Conservation (phyloP, 2,797 vertebrate species). For the Ciconia nigra region DNA sequence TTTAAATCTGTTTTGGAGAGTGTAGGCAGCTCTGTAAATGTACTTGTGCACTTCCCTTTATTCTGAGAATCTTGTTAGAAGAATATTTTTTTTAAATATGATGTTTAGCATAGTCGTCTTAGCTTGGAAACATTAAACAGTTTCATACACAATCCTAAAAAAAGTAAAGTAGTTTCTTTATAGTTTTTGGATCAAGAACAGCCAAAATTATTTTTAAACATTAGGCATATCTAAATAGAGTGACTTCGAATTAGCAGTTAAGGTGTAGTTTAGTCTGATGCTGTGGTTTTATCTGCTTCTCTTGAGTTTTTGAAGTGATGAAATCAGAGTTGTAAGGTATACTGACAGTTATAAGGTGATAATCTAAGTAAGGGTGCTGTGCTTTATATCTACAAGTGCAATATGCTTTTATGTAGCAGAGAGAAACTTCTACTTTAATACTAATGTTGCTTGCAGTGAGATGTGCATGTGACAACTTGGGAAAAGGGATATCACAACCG, state of each 20-base stretch:
- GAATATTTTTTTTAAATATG: not conserved
- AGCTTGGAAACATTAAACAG: not conserved
- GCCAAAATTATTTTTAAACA: not conserved
- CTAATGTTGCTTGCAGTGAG: not conserved
- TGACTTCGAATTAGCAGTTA: not conserved
- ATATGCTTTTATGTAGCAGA: slow-evolving; percentile 54
- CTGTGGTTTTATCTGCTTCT: slow-evolving; percentile 37
- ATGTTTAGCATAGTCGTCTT: not conserved
- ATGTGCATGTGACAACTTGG: not conserved
- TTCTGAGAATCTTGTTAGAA: too few relatives aligned
- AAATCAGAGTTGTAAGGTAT: not conserved
- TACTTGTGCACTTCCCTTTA: not conserved
- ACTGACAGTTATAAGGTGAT: not conserved
- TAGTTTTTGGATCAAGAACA: slow-evolving; percentile 14
- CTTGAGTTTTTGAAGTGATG: slow-evolving; percentile 10
- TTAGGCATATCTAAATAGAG: not conserved
- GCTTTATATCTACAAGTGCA: slow-evolving; percentile 30
- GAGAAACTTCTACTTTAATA: not conserved
- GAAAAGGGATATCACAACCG: not conserved
- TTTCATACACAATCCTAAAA: not conserved
- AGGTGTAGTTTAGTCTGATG: slow-evolving; percentile 23
- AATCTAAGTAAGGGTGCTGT: slow-evolving; percentile 15
- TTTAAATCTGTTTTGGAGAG: not conserved
- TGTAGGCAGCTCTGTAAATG: not conserved
- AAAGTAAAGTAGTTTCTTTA: not conserved